Conservation (phyloP, 2,888 invertebrate species). For the Lasius fuliginosus region DNA sequence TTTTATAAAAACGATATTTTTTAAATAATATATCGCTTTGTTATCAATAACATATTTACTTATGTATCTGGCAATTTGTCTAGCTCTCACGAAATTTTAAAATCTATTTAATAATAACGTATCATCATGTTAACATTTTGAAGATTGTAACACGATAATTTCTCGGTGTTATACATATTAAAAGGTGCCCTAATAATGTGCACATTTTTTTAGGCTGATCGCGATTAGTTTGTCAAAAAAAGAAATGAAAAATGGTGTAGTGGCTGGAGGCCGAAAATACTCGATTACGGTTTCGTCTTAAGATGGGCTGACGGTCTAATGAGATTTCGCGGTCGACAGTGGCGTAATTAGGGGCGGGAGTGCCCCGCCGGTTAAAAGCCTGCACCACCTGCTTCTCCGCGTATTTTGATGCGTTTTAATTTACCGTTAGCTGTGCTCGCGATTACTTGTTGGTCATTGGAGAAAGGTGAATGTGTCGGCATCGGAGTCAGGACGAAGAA, state of each 20-base stretch:
- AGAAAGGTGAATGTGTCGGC: conserved; percentile 59
- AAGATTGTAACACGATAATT: conserved; percentile 29
- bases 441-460: conserved; percentile 51
- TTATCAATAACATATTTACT: not conserved
- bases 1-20: not conserved
- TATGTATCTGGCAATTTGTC: not conserved
- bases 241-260: not conserved
- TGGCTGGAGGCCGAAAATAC: conserved; percentile 24
- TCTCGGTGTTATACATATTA: conserved; percentile 18
- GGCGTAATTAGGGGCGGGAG: conserved; percentile 60
- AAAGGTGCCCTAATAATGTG: not conserved
- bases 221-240: conserved; percentile 26
- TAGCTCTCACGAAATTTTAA: not conserved
- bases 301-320: conserved; percentile 55
- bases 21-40: not conserved
- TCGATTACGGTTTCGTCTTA: conserved; percentile 31
- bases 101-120: not conserved
- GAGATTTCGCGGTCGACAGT: conserved; percentile 66
- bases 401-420: conserved; percentile 76
- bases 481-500: conserved; percentile 42
- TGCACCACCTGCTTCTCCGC: conserved; percentile 37
- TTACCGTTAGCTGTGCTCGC: conserved; percentile 77
- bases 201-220: not conserved
- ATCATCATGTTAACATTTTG: not conserved
- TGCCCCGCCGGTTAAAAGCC: conserved; percentile 50